These are phyloP conservation scores for Pristionchus fissidentatus DNA, from an alignment of 2,888 invertebrate species.

Conservation along the genomic window DNA sequence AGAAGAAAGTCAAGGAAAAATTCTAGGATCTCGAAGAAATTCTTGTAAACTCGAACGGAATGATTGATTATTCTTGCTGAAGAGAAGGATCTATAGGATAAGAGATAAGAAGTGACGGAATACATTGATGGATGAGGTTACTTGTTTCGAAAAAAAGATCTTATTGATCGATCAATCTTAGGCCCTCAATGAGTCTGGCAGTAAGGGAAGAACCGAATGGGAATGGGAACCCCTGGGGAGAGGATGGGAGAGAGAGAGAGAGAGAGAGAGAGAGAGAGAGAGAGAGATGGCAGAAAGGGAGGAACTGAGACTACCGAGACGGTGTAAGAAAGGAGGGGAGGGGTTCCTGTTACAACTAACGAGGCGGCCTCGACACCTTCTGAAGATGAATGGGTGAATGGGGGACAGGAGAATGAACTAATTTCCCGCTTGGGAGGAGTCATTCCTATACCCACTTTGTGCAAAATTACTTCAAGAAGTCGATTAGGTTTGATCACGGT, in stretches of 20 bases:
- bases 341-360: constrained; percentile 5
- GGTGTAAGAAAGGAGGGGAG: not conserved
- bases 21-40: not conserved
- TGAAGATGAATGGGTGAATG: not conserved
- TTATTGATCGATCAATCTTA: not conserved
- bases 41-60: not conserved
- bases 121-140: constrained; percentile 34
- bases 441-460: no score
- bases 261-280: not conserved
- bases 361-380: not conserved
- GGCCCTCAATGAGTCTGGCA: not conserved
- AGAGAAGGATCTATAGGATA: not conserved
- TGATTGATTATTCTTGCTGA: not conserved
- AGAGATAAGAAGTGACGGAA: no score
- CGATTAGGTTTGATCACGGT: no score
- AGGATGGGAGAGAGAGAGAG: not conserved
- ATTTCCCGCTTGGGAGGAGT: no score
- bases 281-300: not conserved
- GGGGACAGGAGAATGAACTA: not conserved
- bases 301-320: not conserved
- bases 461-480: no score
- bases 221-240: no score
- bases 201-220: no score
- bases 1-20: not conserved
- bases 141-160: not conserved